A percentile compares a stretch with the other conserved stretches of the same genome.
Conservation (phyloP, 2,888 invertebrate species). For the Ormia ochracea region DNA sequence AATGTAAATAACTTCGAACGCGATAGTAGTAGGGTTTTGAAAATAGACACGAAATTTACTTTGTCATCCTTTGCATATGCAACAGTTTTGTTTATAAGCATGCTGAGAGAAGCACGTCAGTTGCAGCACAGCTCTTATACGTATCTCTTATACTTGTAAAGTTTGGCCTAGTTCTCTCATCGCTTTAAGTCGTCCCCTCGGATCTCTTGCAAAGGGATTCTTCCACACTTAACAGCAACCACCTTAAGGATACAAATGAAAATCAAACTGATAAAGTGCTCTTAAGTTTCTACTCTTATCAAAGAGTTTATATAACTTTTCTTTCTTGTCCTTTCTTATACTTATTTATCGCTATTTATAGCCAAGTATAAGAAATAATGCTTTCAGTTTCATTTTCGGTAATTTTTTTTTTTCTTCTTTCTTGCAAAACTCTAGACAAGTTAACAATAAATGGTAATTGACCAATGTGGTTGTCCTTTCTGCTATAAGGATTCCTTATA, state of each 20-base stretch:
- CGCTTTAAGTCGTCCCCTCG: too few relatives aligned
- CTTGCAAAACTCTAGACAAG: background rate
- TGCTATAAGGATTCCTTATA: background rate
- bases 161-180: too few relatives aligned
- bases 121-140: too few relatives aligned
- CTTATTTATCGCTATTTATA: conserved; percentile 33
- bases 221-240: conserved; percentile 31
- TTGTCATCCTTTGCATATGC: conserved; percentile 22
- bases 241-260: background rate
- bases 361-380: conserved; percentile 64
- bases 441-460: conserved; percentile 34
- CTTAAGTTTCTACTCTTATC: background rate
- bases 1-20: background rate
- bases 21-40: background rate
- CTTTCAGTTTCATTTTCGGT: conserved; percentile 69
- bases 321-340: conserved; percentile 7
- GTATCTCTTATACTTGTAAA: background rate
- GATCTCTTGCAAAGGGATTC: too few relatives aligned
- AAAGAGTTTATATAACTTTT: background rate
- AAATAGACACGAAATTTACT: background rate
- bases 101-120: background rate
- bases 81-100: conserved; percentile 42
- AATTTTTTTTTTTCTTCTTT: background rate
- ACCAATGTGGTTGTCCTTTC: conserved; percentile 15
- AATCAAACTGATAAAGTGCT: background rate